Percentiles rank a stretch among this genome's conserved stretches.
phyloP scores from a whole-genome alignment of 2,113 vertebrate genomes.

The Acanthisitta chloris region DNA sequence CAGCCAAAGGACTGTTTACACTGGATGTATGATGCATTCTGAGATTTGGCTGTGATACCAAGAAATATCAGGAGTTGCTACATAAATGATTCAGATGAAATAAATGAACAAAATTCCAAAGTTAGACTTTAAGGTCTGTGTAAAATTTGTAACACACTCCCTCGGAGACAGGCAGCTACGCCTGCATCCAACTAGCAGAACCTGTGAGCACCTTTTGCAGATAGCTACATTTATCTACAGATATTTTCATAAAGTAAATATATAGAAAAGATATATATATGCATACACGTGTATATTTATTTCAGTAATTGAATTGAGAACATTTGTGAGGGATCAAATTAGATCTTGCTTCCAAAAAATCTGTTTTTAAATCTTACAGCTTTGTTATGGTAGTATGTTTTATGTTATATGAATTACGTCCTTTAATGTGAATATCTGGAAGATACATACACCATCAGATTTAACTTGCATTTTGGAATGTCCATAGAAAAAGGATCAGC shows the following conservation, averaged over 20 bases:
- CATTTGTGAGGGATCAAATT: conserved; percentile 26
- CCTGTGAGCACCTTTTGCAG: background rate
- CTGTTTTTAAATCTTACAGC: conserved; percentile 1
- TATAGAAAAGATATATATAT: background rate
- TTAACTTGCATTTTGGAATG: conserved; percentile 57
- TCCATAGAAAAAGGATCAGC: conserved; percentile 43
- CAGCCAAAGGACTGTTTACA: background rate
- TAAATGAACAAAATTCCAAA: background rate
- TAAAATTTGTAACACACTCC: background rate
- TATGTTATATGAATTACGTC: conserved; percentile 47
- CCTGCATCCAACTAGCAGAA: background rate
- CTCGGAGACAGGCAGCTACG: background rate
- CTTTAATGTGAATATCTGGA: conserved; percentile 61
- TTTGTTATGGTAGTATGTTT: conserved; percentile 58
- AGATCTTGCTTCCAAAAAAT: conserved; percentile 31
- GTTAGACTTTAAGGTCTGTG: background rate
- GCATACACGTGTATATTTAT: background rate
- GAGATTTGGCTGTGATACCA: background rate
- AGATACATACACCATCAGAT: conserved; percentile 40
- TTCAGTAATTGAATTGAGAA: conserved; percentile 8
- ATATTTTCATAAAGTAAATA: background rate
- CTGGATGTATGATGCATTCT: background rate
- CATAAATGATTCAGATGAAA: background rate
- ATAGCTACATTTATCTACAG: background rate
- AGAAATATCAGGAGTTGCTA: background rate